phyloP scores from a whole-genome alignment of 2,113 vertebrate species.

The Camelus bactrianus region DNA sequence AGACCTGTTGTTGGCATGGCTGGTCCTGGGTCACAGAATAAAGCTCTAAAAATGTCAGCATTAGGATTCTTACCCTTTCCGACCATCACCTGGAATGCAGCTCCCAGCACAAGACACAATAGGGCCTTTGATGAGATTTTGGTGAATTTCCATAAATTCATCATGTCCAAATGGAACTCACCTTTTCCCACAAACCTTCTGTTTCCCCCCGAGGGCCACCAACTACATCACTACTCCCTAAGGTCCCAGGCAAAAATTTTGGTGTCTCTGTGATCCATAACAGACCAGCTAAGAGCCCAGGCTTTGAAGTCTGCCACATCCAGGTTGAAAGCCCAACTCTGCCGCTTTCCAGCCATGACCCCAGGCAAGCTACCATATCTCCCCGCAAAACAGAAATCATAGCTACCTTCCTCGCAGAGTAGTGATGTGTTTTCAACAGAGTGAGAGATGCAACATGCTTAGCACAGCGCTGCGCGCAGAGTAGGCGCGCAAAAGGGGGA shows the following conservation, averaged over 20 bases:
- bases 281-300: not conserved
- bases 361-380: not conserved
- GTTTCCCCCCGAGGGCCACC: not conserved
- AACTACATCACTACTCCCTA: not conserved
- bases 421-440: not conserved
- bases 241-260: not conserved
- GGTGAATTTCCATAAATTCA: not conserved
- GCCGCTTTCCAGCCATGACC: not conserved
- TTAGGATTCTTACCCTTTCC: not conserved
- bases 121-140: not conserved
- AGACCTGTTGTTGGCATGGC: not conserved
- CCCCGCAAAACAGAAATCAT: not conserved
- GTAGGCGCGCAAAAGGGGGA: not conserved
- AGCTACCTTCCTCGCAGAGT: not conserved
- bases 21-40: not conserved
- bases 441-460: not conserved
- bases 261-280: not conserved
- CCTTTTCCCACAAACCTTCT: not conserved
- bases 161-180: not conserved
- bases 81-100: not conserved
- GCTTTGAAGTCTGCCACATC: not conserved
- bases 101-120: not conserved
- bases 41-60: not conserved
- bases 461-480: fast-evolving
- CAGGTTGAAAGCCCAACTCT: not conserved